Base-by-base conservation (phyloP, 2,797 vertebrate species). In the Scleropages formosus region DNA sequence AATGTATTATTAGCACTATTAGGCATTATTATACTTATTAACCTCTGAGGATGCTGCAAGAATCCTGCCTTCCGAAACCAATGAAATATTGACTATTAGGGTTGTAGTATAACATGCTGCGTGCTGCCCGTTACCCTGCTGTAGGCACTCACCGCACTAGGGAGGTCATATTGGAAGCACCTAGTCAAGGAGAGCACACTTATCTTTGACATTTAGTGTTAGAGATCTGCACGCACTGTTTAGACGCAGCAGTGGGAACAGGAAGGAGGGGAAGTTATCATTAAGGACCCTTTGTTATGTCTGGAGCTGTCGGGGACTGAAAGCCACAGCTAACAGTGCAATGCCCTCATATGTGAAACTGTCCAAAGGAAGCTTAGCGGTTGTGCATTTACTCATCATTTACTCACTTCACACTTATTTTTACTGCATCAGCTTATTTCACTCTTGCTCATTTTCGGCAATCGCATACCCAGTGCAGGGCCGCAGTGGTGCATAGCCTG, bases 71-170 rank as follows among this genome's bases (percentile, higher is more conserved):
- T 80, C 9, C n/a, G 63, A n/a, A 73, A 84, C 81, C 85, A 86
- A 85, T 72, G 82, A 83, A 39, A 86, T 74, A 88, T 80, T 88
- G 82, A 87, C 24, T 13, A 79, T 20, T 78, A 77, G 78, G 69
- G 16, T 20, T 81, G 77, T 81, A 82, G 64, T 76, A 78, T 85
- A 88, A 83, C 79, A 67, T 85, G 39, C 2, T 39, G 31, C 39
- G 31, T 39, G 31, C 31, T 39, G 31, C 2, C 6, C 39, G 31
- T 39, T 39, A 39, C 2, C 6, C 31, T 2, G 39, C 31, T 2
- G 31, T 39, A 2, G 31, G 6, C 31, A 6, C 31, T 31, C 2
- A 39, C 6, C 2, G 39, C 31, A 39, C 6, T 6, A 31, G 31
- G 31, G 31, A 39, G 31, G 39, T 39, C 39, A 39, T 39, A 2